Evolutionary conservation across 2,888 invertebrate species (phyloP), one percentile per base, ranked within the genome.

Genomic region (Plebejus melissa): DNA sequence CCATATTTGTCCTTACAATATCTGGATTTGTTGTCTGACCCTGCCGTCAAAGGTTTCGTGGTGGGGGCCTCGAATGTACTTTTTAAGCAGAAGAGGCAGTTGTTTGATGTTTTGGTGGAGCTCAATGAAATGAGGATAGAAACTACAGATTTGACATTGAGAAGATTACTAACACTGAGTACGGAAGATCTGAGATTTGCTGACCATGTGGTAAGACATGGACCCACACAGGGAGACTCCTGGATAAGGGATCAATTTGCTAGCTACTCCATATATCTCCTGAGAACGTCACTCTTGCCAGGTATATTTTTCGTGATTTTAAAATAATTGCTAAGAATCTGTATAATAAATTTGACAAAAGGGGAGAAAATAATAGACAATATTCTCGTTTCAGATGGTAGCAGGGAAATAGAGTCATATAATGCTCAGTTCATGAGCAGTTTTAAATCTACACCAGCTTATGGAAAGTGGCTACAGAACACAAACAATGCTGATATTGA

Each of bases 51-150:
- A 78, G 97, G 97, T 46, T 97, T 97, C 89, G 94, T 98, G 70
- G 97, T 99, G 77, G 99, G 99, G 60, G 99, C 99, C n/a, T 99
- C 99, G 22, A 99, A 99, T 93, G 97, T 98, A n/a, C 94, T 99
- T 58, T 99, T 99, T 87, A 98, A 98, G 86, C 99, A 99, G 87
- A 98, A 98, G 85, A 95, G 97, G 78, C 97, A 98, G 83, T 90
- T 99, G 74, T 97, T 98, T 78, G 99, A 99, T 90, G 98, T 98
- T 28, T 90, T 99, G 76, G 96, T 99, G 2, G 98, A 98, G 92
- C 95, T 98, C 76, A 98, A 97, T 86, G 97, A 96, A 80, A 96
- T 96, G 80, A 95, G 97, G 85, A 96, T 99, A 85, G 98, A 99
- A 85, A 96, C 95, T 2, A 94, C 95, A 58, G 98, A 98, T 87